A percentile compares a stretch with the other conserved stretches of the same genome.
Conservation (phyloP, 2,113 vertebrate genomes). For the Arenaria interpres region DNA sequence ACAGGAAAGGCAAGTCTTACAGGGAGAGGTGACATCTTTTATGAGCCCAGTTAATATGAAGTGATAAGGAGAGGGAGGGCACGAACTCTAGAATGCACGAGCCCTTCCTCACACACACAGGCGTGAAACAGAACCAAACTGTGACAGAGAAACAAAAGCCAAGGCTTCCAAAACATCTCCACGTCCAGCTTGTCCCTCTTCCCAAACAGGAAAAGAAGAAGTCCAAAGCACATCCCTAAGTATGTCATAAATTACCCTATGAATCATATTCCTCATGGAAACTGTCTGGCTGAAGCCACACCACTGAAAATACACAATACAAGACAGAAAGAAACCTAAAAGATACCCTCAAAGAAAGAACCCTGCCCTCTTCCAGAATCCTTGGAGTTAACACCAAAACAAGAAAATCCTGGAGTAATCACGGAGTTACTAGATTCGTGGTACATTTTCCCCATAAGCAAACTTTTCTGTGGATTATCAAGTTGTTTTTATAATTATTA, state of each 20-base stretch:
- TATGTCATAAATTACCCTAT: constrained; percentile 14
- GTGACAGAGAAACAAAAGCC: not conserved
- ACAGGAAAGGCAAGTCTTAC: constrained; percentile 12
- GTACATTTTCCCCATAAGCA: not conserved
- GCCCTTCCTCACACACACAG: not conserved
- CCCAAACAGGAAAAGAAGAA: constrained; percentile 49
- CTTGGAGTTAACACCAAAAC: not conserved
- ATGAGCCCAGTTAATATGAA: not conserved
- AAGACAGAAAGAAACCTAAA: not conserved
- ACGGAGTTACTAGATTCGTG: not conserved
- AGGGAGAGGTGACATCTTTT: not conserved
- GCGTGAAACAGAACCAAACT: not conserved
- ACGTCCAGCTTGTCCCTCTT: not conserved
- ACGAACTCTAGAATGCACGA: not conserved
- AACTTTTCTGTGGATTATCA: not conserved
- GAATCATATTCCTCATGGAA: constrained; percentile 46
- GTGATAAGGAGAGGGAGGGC: not conserved
- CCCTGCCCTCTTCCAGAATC: not conserved
- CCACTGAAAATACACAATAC: not conserved
- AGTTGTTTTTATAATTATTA: not conserved
- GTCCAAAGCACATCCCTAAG: constrained; percentile 29
- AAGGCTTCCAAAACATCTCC: constrained; percentile 32
- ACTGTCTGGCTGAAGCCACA: constrained; percentile 4
- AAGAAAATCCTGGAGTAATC: not conserved
- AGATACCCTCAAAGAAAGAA: not conserved